Conservation (phyloP, 2,113 vertebrate species). For the Lophius piscatorius region DNA sequence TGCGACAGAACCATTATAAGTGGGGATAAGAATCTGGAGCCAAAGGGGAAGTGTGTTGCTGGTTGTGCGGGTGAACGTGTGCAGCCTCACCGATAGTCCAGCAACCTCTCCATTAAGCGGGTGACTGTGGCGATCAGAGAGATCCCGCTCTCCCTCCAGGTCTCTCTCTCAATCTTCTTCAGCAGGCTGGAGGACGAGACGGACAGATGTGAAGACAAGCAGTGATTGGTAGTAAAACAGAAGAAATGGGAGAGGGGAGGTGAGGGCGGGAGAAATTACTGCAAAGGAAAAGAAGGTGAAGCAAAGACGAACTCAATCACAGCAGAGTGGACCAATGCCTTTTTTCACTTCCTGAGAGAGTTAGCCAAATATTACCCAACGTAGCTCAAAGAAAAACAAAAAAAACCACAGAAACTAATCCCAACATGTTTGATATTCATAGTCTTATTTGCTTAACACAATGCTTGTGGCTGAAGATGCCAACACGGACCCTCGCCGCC, state of each 20-base stretch:
- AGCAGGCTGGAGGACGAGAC: slow-evolving; percentile 84
- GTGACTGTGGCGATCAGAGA: slow-evolving; percentile 97
- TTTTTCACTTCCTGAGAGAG: slow-evolving; percentile 59
- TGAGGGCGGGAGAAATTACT: slow-evolving; percentile 13
- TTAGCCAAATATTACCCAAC: slow-evolving; percentile 9
- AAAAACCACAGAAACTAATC: too few species aligned
- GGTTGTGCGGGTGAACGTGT: too few species aligned
- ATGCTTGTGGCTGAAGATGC: background rate
- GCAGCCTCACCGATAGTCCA: slow-evolving; percentile 91
- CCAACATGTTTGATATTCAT: too few species aligned
- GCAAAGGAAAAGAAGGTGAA: slow-evolving; percentile 41
- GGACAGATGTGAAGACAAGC: background rate
- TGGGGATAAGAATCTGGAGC: too few species aligned
- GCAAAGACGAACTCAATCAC: slow-evolving; percentile 44
- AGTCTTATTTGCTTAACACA: slow-evolving; percentile 18
- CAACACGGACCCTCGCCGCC: background rate
- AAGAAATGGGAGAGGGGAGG: background rate
- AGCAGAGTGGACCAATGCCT: slow-evolving; percentile 26
- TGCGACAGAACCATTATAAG: slow-evolving; percentile 61
- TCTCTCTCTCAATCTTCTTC: slow-evolving; percentile 99
- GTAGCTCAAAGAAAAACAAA: too few species aligned
- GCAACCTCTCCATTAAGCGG: slow-evolving; percentile 94
- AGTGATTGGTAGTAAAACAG: slow-evolving; percentile 5
- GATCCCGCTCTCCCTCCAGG: slow-evolving; percentile 97
- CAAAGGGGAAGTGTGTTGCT: too few species aligned